A percentile compares a stretch with the other conserved stretches of the same genome.
phyloP scores from a whole-genome alignment of 1,140 invertebrate genomes.

The Littorina saxatilis region DNA sequence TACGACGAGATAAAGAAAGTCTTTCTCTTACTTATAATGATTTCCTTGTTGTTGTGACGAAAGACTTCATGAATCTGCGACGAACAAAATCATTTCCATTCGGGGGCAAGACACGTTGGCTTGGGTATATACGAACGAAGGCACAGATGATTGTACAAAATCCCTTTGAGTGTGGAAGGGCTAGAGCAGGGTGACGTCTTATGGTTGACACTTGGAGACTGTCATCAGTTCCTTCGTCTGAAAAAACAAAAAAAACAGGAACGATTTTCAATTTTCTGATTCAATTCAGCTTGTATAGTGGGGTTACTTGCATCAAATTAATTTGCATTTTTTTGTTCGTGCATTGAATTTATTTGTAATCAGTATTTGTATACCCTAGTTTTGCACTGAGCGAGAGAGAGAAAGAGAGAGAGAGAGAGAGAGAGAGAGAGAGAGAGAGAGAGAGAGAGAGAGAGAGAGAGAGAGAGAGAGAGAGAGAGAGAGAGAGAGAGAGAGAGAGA shows the following conservation, averaged over 20 bases:
- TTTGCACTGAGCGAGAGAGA: slow-evolving; percentile 1
- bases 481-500: slow-evolving; percentile 25
- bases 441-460: slow-evolving; percentile 21
- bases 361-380: background rate
- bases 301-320: background rate
- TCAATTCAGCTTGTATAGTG: background rate
- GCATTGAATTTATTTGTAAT: background rate
- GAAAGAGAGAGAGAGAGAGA: background rate
- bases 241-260: background rate
- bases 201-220: background rate
- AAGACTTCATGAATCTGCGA: no score
- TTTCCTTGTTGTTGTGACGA: no score
- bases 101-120: no score
- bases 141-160: no score
- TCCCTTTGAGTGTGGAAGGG: no score
- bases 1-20: no score
- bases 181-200: no score
- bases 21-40: no score
- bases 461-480: background rate
- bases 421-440: background rate
- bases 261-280: background rate
- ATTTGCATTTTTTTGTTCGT: background rate
- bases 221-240: background rate
- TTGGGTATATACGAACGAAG: no score
- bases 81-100: no score